Conservation (phyloP, 92 coral and sea anemone species). For the Diadumene lineata region DNA sequence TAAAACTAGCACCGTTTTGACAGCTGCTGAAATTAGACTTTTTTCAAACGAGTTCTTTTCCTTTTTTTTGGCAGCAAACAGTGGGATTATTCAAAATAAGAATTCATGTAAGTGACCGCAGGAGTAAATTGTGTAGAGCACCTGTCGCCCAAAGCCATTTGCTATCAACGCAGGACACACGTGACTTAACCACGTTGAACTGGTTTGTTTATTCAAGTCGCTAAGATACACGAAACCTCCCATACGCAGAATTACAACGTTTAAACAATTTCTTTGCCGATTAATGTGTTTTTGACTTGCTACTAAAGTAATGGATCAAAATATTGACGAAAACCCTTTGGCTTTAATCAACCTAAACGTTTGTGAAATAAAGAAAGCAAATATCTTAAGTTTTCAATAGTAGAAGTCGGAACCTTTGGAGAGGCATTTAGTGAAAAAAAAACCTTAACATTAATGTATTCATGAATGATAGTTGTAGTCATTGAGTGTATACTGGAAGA, state of each 20-base stretch:
- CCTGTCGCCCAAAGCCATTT: slow-evolving; percentile 25
- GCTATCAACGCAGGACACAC: slow-evolving; percentile 8
- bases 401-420: slow-evolving; percentile 28
- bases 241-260: not conserved
- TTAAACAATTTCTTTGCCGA: slow-evolving; percentile 13
- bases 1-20: slow-evolving; percentile 2
- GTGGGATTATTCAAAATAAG: slow-evolving; percentile 17
- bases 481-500: no score
- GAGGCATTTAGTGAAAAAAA: slow-evolving; percentile 3
- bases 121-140: slow-evolving; percentile 25
- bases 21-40: slow-evolving; percentile 29
- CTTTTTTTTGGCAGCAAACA: slow-evolving; percentile 26
- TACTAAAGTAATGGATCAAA: not conserved
- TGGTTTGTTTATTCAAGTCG: slow-evolving; percentile 29
- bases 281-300: not conserved
- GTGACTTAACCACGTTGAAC: slow-evolving; percentile 16
- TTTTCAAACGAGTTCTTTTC: slow-evolving; percentile 18
- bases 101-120: slow-evolving; percentile 25
- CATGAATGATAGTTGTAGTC: no score
- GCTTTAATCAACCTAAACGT: slow-evolving; percentile 2
- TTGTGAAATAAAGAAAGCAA: slow-evolving; percentile 1
- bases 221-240: slow-evolving; percentile 17
- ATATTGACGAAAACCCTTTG: slow-evolving; percentile 1
- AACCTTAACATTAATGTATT: not conserved
- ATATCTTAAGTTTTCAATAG: slow-evolving; percentile 3